Percentiles rank a stretch among this genome's conserved stretches.
These are phyloP conservation scores for Dolichallabes microphthalmus DNA, from an alignment of 2,113 vertebrate species.

Conservation along the genomic window DNA sequence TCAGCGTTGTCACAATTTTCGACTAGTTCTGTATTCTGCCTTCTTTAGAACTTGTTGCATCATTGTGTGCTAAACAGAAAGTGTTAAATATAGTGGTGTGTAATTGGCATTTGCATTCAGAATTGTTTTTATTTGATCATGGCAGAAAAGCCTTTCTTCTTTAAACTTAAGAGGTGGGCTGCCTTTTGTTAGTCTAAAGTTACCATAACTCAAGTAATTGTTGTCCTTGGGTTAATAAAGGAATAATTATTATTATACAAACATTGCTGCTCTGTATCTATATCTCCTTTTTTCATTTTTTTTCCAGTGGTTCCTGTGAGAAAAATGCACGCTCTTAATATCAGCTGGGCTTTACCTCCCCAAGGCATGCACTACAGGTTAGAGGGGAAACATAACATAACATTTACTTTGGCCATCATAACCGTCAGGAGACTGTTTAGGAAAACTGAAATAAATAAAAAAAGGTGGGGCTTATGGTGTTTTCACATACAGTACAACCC, in stretches of 20 bases:
- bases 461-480: too few relatives aligned
- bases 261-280: not conserved
- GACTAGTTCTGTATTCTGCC: too few relatives aligned
- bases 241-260: not conserved
- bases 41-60: not conserved
- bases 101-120: not conserved
- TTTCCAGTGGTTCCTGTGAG: slow-evolving; percentile 90
- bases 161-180: not conserved
- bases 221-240: not conserved
- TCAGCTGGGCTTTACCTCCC: slow-evolving; percentile 93
- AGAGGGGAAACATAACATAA: slow-evolving; percentile 26
- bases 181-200: not conserved
- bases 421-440: too few relatives aligned
- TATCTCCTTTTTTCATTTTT: slow-evolving; percentile 54
- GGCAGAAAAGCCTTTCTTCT: not conserved
- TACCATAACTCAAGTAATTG: not conserved
- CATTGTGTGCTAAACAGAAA: not conserved
- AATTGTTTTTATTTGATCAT: not conserved
- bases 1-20: not conserved
- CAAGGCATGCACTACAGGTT: slow-evolving; percentile 92
- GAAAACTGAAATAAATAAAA: not conserved
- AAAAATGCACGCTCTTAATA: slow-evolving; percentile 90
- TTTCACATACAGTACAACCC: too few relatives aligned
- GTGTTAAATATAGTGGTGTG: not conserved
- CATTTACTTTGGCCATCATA: not conserved